Evolutionary conservation across 2,113 vertebrate species (phyloP).

Genomic region (Ammospiza nelsoni): DNA sequence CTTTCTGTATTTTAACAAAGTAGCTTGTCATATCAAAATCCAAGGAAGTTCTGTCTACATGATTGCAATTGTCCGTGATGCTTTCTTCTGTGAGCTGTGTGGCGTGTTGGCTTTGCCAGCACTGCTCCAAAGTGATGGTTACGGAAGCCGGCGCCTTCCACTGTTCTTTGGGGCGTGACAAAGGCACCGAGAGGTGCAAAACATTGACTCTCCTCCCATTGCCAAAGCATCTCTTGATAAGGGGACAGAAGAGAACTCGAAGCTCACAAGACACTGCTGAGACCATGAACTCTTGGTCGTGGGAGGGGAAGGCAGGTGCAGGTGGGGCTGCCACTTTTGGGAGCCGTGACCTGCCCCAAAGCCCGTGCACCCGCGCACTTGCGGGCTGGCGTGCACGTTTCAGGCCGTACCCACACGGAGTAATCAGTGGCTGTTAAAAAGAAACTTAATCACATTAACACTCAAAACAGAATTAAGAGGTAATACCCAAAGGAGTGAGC

Average conservation of each 20-base stretch:
- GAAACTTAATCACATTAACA: background rate
- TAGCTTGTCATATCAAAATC: background rate
- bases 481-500: background rate
- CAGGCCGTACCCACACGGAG: rapidly evolving
- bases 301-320: background rate
- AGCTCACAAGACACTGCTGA: background rate
- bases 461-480: background rate
- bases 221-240: background rate
- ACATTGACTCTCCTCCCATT: rapidly evolving
- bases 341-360: background rate
- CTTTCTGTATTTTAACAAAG: background rate
- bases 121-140: background rate
- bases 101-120: background rate
- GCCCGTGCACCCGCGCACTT: rapidly evolving
- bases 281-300: rapidly evolving
- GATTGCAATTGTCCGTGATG: background rate
- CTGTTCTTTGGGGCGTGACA: background rate
- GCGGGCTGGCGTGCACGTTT: rapidly evolving
- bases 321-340: background rate
- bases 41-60: background rate
- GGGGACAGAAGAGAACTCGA: rapidly evolving
- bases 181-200: background rate
- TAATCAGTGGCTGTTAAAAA: background rate
- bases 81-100: background rate
- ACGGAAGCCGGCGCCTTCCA: rapidly evolving